Base-by-base conservation (phyloP, 1,140 invertebrate species). In the Branchinecta lynchi region DNA sequence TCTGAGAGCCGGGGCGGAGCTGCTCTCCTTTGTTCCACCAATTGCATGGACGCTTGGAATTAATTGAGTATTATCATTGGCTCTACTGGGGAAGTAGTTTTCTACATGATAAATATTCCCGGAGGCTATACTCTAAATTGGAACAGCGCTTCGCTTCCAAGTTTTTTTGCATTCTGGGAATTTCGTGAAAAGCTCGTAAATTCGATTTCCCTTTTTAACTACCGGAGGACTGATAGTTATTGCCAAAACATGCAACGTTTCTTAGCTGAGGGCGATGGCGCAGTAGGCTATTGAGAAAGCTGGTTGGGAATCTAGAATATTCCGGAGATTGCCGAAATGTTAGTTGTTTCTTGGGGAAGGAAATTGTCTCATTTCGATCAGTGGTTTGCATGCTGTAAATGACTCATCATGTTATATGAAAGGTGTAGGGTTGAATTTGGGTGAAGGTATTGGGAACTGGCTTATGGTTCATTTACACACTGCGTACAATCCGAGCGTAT, bases 11-110 rank as follows among this genome's bases (percentile, higher is more conserved):
- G 17, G 51, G 51, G 51, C 51, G 51, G 12, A 20, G 51, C 51
- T 60, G 12, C 51, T 60, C 17, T 60, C 51, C 51, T 60, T 60
- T 60, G 51, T 60, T 60, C 51, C 51, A 60, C 51, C 51, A 60
- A 60, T 60, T 60, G 51, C 51, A 60, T 60, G 51, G 51, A 60
- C 51, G 12, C 51, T 6, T 15, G 51, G 51, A 60, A 60, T 60
- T 60, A 60, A 60, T 60, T 60, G 51, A 60, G 51, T 60, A 60
- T 60, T 60, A 60, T 60, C 51, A 60, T 60, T 60, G 51, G 51
- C 51, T 20, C 51, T 60, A 60, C 51, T 60, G 51, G 51, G 17
- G 17, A 60, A 60, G 51, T 60, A 60, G 51, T 60, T 60, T 60
- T 60, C 51, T 60, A 60, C 51, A 60, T 60, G 51, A 60, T 60